Evolutionary conservation across 2,888 invertebrate genomes (phyloP), one percentile per base, ranked within the genome.

Genomic region (Unio delphinus): DNA sequence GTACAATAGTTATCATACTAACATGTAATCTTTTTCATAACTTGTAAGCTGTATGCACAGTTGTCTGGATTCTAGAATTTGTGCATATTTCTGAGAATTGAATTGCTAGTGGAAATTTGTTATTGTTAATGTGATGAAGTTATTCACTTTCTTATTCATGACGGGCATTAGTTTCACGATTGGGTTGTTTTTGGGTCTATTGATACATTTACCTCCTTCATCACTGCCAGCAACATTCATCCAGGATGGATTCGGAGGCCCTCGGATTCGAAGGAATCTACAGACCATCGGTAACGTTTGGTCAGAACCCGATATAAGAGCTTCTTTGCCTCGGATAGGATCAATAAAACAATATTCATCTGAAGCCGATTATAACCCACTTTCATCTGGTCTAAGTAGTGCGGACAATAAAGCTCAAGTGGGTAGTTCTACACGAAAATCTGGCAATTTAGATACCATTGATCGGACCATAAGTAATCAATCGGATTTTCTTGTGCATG

Each of bases 91-190:
- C 8, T 45, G 45, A 11, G 45, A 45, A 45, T 45, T 45, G 3
- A 3, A 45, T 45, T 15, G 45, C 45, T 45, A 15, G 11, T 15
- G 11, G 15, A 45, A 45, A 45, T 45, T 45, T 45, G 45, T 45
- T 15, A 45, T 11, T 45, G 45, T 15, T 11, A 45, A 11, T 45
- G 74, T 69, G 72, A 80, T 80, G 80, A 72, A 73, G 73, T 67
- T 66, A 58, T 69, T 73, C 26, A 69, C 72, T 6, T 69, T 69
- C 34, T 65, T 80, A 64, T 77, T 81, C 68, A 85, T 85, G 83
- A 76, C 81, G 62, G 83, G 85, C 62, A 75, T 85, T 57, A 84
- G 83, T 57, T 86, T 86, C 65, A 83, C 81, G 34, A 71, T 86
- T 34, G 86, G 84, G 15, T 75, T 86, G 64, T 78, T 86, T 64